Evolutionary conservation across 1,140 invertebrate genomes (phyloP), one percentile per base, ranked within the genome.

Genomic region (Pachyrhynchus sulphureomaculatus): DNA sequence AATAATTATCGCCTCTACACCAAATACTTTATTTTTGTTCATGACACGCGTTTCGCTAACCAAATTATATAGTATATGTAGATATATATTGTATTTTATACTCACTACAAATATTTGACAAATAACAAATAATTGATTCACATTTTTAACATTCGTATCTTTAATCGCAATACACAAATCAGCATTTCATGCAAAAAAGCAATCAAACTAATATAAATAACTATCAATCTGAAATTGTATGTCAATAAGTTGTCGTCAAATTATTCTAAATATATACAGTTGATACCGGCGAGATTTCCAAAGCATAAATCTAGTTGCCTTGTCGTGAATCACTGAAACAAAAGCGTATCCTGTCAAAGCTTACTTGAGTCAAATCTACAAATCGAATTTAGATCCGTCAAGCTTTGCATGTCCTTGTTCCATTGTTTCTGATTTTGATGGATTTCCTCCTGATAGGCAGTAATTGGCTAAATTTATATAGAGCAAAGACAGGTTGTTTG

Each of bases 391-490:
- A 67, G 67, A 70, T 70, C 68, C 68, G 64, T 66, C 66, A 68
- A 52, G 68, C 67, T 68, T 66, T 68, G 65, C 67, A 67, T 68
- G 59, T 66, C 62, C 64, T 62, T 64, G 62, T 59, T 62, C 67
- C 66, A 71, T 71, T 71, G 69, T 71, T 71, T 67, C 59, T 58
- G 54, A 62, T 67, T 68, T 70, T 70, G 69, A 70, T 70, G 69
- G 69, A 70, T 70, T 68, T 68, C 65, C 62, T 53, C 24, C 55
- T 54, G 65, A 67, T 67, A 61, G 61, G 53, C 56, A 41, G 62
- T 67, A 67, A 67, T 67, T 67, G 60, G 65, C 53, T 59, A 52
- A 58, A 64, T 67, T 67, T 67, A 64, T 63, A 60, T 64, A 18
- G 15, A 41, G 13, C 37, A 41, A 41, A 41, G 13, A 41, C 8